Evolutionary conservation across 2,797 vertebrate species (phyloP).

Genomic region (Dryobates pubescens): DNA sequence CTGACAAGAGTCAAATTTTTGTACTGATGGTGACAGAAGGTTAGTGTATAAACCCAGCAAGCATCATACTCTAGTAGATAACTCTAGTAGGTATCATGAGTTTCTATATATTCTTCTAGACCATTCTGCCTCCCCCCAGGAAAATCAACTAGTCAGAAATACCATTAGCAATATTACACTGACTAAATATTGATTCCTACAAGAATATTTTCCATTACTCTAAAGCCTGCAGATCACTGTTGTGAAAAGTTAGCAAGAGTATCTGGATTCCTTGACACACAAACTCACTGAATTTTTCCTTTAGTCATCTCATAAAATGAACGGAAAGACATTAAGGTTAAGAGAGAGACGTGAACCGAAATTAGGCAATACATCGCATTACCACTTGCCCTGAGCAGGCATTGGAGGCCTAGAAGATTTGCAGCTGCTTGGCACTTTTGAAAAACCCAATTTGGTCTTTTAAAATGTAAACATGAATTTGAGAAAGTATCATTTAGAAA

Average conservation of each 20-base stretch:
- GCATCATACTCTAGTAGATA: background rate
- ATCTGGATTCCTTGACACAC: background rate
- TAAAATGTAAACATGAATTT: background rate
- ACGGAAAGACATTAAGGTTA: background rate
- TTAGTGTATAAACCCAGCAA: background rate
- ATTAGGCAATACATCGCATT: background rate
- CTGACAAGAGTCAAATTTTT: background rate
- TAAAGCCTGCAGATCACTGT: background rate
- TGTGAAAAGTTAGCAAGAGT: background rate
- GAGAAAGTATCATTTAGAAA: background rate
- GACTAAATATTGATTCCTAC: background rate
- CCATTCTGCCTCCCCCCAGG: background rate
- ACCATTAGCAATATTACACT: background rate
- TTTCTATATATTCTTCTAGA: background rate
- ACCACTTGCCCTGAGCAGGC: background rate
- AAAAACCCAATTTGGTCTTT: slow-evolving; percentile 21
- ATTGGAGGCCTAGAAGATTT: background rate
- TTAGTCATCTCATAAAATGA: slow-evolving; percentile 17
- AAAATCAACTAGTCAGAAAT: background rate
- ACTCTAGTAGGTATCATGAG: background rate
- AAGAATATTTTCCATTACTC: background rate
- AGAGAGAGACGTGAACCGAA: background rate
- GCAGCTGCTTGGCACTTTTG: background rate
- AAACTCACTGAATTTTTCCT: background rate
- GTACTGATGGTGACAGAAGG: background rate